Evolutionary conservation across 2,888 invertebrate genomes (phyloP), one percentile per base, ranked within the genome.

Genomic region (Rhamnusium bicolor): DNA sequence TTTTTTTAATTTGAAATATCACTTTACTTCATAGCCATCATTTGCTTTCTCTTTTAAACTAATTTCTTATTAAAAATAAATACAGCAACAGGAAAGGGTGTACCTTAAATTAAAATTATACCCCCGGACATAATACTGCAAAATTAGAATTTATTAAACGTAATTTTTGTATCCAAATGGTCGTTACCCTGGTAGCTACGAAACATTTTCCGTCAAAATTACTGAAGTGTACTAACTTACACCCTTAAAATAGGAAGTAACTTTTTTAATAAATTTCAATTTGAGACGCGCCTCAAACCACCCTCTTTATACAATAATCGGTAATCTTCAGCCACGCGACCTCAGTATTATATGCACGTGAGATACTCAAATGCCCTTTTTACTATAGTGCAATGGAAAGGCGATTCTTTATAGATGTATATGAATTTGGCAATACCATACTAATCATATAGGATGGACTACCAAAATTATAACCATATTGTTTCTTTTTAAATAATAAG

Each of bases 251-350:
- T 69, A 71, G 60, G 66, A 74, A 76, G 77, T 78, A 79, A 79
- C 77, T 79, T 81, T 79, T 81, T 81, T 80, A 80, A 81, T 80
- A 80, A 80, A 81, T 81, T 81, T 80, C 74, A 78, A 77, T 81
- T 77, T 73, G 73, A 73, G 68, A 73, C 77, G 76, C 72, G 74
- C 73, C 75, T 66, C 73, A 60, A 72, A 69, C 71, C 65, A 65
- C 75, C 65, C 70, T 54, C 73, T 63, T 24, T 60, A 65, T 63
- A 66, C 77, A 70, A 74, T 78, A 69, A 72, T 73, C 72, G 61
- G 79, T 77, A 73, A 76, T 75, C 73, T 71, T 63, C 63, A 70
- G 78, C 67, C 83, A 82, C 83, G 83, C 81, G 83, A 74, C 81
- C 75, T 53, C 27, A 67, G 77, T 69, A 81, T 80, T 80, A 77